A percentile compares a stretch with the other conserved stretches of the same genome.
Evolutionary conservation across 53 echinoderm and acorn worm genomes (phyloP).

Genomic region (Paelopatides confundens): DNA sequence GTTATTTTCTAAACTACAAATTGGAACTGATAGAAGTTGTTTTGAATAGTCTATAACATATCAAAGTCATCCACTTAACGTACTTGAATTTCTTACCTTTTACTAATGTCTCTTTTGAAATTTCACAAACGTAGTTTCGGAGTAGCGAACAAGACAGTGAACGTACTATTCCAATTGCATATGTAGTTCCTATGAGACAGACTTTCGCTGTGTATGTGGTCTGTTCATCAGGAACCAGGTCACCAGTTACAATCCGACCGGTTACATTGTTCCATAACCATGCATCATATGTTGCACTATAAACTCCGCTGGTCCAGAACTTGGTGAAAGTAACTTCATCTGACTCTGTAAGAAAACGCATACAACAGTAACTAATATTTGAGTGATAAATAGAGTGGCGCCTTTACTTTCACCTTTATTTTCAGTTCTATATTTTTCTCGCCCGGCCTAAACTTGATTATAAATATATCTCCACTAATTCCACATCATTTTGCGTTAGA

Average conservation of each 20-base stretch:
- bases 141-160: not conserved
- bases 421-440: too few species aligned
- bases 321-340: not conserved
- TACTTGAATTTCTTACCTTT: not conserved
- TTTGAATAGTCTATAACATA: too few species aligned
- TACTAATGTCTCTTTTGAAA: not conserved
- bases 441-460: too few species aligned
- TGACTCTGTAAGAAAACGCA: not conserved
- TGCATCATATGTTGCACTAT: not conserved
- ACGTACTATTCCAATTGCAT: not conserved
- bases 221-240: not conserved
- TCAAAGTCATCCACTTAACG: too few species aligned
- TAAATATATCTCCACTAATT: too few species aligned
- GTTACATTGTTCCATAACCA: conserved; percentile 29
- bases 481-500: too few species aligned
- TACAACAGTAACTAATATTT: too few species aligned
- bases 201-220: not conserved
- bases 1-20: too few species aligned
- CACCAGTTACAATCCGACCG: not conserved
- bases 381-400: too few species aligned
- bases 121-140: not conserved
- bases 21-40: too few species aligned
- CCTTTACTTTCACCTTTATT: too few species aligned
- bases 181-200: not conserved
- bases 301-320: conserved; percentile 18